Conservation (phyloP, 2,888 invertebrate species). For the Thyatira batis region DNA sequence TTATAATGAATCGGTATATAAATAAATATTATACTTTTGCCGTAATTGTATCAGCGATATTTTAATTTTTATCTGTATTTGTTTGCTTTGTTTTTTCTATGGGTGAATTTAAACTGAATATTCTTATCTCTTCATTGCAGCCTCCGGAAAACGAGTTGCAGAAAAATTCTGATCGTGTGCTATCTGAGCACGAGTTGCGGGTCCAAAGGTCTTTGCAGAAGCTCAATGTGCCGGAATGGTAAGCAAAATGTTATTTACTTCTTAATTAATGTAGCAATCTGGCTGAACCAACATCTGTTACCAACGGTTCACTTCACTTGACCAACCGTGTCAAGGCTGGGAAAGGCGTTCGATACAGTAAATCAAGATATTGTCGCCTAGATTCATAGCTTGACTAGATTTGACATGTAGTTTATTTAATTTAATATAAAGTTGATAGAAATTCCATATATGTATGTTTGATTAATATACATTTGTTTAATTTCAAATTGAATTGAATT, state of each 20-base stretch:
- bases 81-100: neutral
- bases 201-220: slow-evolving; percentile 96
- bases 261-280: neutral
- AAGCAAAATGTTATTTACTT: slow-evolving; percentile 28
- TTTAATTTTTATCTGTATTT: neutral
- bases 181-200: slow-evolving; percentile 96
- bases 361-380: slow-evolving; percentile 25
- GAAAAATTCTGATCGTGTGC: slow-evolving; percentile 90
- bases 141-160: slow-evolving; percentile 97
- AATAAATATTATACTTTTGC: neutral
- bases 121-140: slow-evolving; percentile 78
- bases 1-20: slow-evolving; percentile 58
- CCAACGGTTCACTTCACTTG: slow-evolving; percentile 3
- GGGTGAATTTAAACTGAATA: slow-evolving; percentile 1
- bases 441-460: neutral
- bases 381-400: neutral
- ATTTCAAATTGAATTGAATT: neutral
- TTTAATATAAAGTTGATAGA: neutral
- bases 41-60: neutral
- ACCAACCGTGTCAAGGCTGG: slow-evolving; percentile 42
- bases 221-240: slow-evolving; percentile 98
- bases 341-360: slow-evolving; percentile 41
- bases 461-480: neutral
- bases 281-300: neutral
- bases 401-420: neutral